phyloP scores from a whole-genome alignment of 2,113 vertebrate species.

The Menidia beryllina region DNA sequence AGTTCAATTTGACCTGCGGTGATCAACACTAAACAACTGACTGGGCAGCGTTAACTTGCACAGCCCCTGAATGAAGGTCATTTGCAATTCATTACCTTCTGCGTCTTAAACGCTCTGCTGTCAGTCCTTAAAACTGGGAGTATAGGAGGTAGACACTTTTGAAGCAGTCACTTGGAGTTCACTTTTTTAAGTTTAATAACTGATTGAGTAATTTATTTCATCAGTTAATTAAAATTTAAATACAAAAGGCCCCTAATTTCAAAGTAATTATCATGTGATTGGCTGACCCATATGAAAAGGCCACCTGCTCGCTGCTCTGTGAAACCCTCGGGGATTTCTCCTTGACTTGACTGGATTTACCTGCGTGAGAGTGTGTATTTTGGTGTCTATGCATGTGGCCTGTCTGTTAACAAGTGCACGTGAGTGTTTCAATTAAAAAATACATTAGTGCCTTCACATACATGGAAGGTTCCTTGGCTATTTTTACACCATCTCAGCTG shows the following conservation, averaged over 20 bases:
- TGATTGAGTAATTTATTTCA: conserved; percentile 70
- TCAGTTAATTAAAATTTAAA: conserved; percentile 72
- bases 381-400: background rate
- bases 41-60: conserved; percentile 30
- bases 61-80: conserved; percentile 45
- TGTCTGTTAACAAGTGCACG: background rate
- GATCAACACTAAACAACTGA: conserved; percentile 40
- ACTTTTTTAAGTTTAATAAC: conserved; percentile 56
- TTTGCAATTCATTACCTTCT: conserved; percentile 31
- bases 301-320: conserved; percentile 24
- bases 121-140: conserved; percentile 16
- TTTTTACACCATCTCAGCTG: conserved; percentile 47
- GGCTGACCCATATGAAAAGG: conserved; percentile 50
- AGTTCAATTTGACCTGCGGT: conserved; percentile 13
- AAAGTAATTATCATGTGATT: conserved; percentile 71
- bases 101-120: conserved; percentile 37
- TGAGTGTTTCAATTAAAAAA: conserved; percentile 21
- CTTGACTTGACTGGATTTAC: conserved; percentile 50
- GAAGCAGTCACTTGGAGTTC: conserved; percentile 33
- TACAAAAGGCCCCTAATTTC: conserved; percentile 70
- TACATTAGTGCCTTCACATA: conserved; percentile 37
- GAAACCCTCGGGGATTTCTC: conserved; percentile 54
- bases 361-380: conserved; percentile 1
- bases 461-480: conserved; percentile 30
- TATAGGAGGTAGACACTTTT: conserved; percentile 7